Percentiles rank a stretch among this genome's conserved stretches.
These are phyloP conservation scores for Sphaerodactylus townsendi DNA, from an alignment of 2,113 vertebrate genomes.

Conservation along the genomic window DNA sequence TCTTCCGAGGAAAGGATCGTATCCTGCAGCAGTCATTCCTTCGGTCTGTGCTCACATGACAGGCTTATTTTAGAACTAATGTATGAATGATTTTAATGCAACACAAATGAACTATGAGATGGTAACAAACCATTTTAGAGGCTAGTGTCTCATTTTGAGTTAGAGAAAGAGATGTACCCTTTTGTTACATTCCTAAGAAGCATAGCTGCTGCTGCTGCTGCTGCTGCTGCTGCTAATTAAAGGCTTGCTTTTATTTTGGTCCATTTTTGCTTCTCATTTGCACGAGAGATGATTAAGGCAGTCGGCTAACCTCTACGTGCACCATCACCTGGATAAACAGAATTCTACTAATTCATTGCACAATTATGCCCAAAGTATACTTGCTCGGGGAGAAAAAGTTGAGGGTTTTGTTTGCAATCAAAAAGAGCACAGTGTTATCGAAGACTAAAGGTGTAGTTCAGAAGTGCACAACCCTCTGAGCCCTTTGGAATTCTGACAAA, in stretches of 20 bases:
- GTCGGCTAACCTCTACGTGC: neutral
- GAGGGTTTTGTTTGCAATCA: slow-evolving; percentile 5
- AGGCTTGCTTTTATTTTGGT: neutral
- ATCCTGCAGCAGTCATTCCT: neutral
- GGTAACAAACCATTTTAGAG: neutral
- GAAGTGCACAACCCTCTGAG: neutral
- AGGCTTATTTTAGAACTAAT: neutral
- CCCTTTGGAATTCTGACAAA: too few relatives aligned
- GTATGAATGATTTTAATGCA: neutral
- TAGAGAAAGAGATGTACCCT: neutral
- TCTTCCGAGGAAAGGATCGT: neutral
- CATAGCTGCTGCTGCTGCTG: too few relatives aligned
- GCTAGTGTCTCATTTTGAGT: neutral
- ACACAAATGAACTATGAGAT: neutral
- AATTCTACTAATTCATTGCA: neutral
- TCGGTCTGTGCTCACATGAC: neutral
- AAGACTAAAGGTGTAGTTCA: neutral
- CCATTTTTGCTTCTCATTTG: too few relatives aligned
- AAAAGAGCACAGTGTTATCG: neutral
- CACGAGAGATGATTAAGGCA: neutral
- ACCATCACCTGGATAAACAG: neutral
- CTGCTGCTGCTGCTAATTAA: neutral
- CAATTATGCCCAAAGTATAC: neutral
- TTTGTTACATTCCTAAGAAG: neutral
- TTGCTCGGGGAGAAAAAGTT: slow-evolving; percentile 25